Evolutionary conservation across 2,888 invertebrate genomes (phyloP).

Genomic region (Cetonia aurata): DNA sequence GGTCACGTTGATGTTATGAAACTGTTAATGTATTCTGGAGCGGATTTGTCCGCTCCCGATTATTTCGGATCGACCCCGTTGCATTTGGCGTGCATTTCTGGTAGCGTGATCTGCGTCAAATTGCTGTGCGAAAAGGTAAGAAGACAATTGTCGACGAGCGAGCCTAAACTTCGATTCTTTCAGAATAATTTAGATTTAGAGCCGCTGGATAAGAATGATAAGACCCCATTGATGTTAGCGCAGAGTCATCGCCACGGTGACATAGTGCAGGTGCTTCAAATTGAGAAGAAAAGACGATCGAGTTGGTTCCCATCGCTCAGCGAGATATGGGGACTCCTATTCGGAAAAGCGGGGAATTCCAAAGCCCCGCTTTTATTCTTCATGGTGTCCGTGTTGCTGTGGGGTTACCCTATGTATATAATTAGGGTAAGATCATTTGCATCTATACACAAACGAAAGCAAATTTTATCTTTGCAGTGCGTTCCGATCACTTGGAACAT

Average conservation of each 20-base stretch:
- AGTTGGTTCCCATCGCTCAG: constrained; percentile 90
- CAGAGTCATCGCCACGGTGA: constrained; percentile 89
- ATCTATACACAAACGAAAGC: no score
- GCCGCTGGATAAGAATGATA: constrained; percentile 90
- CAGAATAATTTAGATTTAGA: constrained; percentile 89
- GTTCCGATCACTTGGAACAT: constrained; percentile 93
- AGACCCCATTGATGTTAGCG: constrained; percentile 91
- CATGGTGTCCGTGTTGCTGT: constrained; percentile 85
- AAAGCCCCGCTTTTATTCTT: constrained; percentile 90
- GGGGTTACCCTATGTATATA: constrained; percentile 96
- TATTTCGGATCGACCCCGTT: constrained; percentile 94
- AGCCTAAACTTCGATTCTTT: constrained; percentile 46
- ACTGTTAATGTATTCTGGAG: constrained; percentile 90
- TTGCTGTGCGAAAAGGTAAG: constrained; percentile 87
- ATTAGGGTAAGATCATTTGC: constrained; percentile 73
- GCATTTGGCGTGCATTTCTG: constrained; percentile 90
- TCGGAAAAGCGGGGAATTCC: constrained; percentile 92
- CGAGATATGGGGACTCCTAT: constrained; percentile 89
- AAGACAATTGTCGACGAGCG: no score
- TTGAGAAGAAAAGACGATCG: constrained; percentile 84
- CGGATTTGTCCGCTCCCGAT: constrained; percentile 89
- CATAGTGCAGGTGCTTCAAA: constrained; percentile 84
- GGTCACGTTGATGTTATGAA: constrained; percentile 91
- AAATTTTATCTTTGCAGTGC: constrained; percentile 69
- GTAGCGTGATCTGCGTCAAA: constrained; percentile 88